Conservation (phyloP, 1,140 invertebrate genomes). For the Argopecten irradians region DNA sequence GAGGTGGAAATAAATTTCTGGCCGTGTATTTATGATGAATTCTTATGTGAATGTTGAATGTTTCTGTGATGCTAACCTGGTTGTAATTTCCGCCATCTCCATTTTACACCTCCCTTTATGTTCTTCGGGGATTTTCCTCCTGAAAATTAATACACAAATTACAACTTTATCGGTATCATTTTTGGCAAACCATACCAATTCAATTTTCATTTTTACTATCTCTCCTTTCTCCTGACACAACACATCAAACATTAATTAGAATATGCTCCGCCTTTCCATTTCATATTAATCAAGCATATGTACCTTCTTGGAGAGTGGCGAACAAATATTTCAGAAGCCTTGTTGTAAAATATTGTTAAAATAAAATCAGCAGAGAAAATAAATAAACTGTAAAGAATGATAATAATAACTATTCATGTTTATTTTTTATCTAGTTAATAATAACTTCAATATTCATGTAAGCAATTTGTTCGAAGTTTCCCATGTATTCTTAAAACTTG, state of each 20-base stretch:
- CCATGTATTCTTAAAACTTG: too few relatives aligned
- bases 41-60: neutral
- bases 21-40: neutral
- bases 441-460: too few relatives aligned
- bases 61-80: neutral
- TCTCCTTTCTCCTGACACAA: neutral
- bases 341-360: neutral
- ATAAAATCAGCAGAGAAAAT: too few relatives aligned
- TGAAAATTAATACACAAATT: neutral
- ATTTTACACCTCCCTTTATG: neutral
- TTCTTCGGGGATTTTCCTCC: neutral
- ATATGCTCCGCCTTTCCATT: neutral
- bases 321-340: neutral
- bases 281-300: neutral
- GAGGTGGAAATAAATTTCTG: neutral
- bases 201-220: neutral
- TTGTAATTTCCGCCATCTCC: neutral
- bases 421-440: too few relatives aligned
- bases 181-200: constrained; percentile 21
- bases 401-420: too few relatives aligned
- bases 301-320: neutral
- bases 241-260: neutral
- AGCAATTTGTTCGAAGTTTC: too few relatives aligned
- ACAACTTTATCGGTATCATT: neutral
- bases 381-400: too few relatives aligned